Conservation (phyloP, 1,140 invertebrate species). For the Brachionus rubens region DNA sequence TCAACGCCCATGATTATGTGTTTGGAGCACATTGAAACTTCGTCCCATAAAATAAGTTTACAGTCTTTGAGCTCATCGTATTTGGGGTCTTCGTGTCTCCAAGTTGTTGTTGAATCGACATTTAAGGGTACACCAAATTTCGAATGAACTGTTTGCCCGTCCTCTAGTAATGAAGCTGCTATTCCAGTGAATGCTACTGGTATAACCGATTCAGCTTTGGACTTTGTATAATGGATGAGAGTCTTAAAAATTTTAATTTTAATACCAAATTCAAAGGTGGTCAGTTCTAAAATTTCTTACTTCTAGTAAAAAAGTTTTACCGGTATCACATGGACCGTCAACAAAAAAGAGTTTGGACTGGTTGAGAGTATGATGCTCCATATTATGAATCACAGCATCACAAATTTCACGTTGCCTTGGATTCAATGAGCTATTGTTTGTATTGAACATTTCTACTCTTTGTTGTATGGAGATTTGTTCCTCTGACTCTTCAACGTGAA, state of each 20-base stretch:
- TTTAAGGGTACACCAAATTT: background rate
- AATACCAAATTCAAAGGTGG: too few species aligned
- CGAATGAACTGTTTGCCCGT: background rate
- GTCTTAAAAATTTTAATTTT: background rate
- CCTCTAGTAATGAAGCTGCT: background rate
- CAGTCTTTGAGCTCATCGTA: conserved; percentile 43
- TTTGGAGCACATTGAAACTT: conserved; percentile 49
- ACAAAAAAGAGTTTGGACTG: too few species aligned
- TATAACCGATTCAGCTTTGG: background rate
- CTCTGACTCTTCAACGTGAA: too few species aligned
- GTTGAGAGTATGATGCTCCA: too few species aligned
- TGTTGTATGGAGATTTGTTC: too few species aligned
- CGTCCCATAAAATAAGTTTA: conserved; percentile 51
- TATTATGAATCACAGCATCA: too few species aligned
- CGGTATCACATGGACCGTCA: too few species aligned
- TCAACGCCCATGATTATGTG: conserved; percentile 48
- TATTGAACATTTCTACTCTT: too few species aligned
- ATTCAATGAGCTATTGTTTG: too few species aligned
- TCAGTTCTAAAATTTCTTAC: too few species aligned
- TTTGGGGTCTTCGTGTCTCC: background rate
- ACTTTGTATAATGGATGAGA: background rate
- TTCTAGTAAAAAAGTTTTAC: too few species aligned
- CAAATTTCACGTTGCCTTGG: background rate
- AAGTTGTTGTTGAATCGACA: background rate
- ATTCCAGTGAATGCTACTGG: background rate